Conservation (phyloP, 2,888 invertebrate species). For the Phanerotoma sp. region DNA sequence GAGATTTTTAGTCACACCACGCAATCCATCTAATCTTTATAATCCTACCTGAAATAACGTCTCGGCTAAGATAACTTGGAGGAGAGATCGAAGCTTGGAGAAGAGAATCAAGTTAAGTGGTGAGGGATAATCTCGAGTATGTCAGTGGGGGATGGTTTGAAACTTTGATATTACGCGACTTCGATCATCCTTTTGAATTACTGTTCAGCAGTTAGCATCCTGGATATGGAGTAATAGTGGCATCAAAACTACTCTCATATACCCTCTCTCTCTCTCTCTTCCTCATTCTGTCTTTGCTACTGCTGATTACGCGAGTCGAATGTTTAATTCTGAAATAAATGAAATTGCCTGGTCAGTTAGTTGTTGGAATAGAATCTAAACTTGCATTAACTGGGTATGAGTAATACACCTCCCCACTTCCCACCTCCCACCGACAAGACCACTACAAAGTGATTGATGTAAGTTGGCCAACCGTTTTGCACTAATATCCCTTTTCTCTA, state of each 20-base stretch:
- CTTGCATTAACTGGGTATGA: neutral
- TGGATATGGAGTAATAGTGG: neutral
- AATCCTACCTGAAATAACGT: constrained; percentile 5
- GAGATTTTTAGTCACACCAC: neutral
- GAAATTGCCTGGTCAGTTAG: constrained; percentile 21
- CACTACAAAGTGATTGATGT: constrained; percentile 20
- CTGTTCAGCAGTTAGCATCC: neutral
- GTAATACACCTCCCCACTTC: too few relatives aligned
- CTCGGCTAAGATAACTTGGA: neutral
- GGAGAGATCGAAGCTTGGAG: neutral
- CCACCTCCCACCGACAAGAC: too few relatives aligned
- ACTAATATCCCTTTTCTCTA: too few relatives aligned
- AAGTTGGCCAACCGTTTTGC: constrained; percentile 10
- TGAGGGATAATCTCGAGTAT: constrained; percentile 12
- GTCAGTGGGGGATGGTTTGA: constrained; percentile 2
- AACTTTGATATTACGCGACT: constrained; percentile 23
- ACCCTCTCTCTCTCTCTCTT: too few relatives aligned
- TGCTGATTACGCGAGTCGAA: constrained; percentile 7
- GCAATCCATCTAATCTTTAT: neutral
- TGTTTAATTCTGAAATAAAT: constrained; percentile 11
- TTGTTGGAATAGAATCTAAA: constrained; percentile 8
- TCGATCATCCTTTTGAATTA: constrained; percentile 10
- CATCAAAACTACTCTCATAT: too few relatives aligned
- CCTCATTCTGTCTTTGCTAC: too few relatives aligned
- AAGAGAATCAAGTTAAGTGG: constrained; percentile 1